phyloP scores from a whole-genome alignment of 2,797 vertebrate genomes.

The Florisuga fusca region DNA sequence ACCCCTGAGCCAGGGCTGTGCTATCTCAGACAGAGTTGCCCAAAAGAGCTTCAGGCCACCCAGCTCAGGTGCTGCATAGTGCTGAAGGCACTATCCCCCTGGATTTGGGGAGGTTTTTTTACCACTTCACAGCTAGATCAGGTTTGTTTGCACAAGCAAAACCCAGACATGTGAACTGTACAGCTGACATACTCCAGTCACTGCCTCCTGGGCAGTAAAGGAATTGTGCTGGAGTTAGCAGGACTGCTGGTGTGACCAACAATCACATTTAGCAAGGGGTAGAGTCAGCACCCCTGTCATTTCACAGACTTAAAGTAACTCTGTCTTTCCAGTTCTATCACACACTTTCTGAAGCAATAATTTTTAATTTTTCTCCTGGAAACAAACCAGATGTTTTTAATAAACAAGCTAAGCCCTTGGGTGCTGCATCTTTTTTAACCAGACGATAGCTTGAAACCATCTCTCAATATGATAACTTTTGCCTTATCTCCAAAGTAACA shows the following conservation, averaged over 20 bases:
- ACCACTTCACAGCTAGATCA: background rate
- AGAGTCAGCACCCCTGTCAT: background rate
- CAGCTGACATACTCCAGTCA: accelerated
- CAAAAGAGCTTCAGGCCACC: background rate
- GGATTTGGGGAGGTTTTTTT: background rate
- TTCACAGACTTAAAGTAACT: background rate
- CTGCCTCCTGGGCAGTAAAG: background rate
- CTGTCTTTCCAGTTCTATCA: background rate
- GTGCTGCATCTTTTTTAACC: background rate
- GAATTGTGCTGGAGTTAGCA: background rate
- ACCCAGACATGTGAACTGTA: accelerated
- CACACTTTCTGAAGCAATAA: background rate
- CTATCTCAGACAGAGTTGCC: accelerated
- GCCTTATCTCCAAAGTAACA: conserved; percentile 54
- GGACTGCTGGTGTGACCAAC: background rate
- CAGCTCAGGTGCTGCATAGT: accelerated
- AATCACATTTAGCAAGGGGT: accelerated
- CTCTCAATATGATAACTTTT: background rate
- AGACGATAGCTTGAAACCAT: background rate
- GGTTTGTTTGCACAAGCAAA: background rate
- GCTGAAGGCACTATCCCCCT: background rate
- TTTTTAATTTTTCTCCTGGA: conserved; percentile 1
- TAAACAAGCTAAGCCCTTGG: background rate
- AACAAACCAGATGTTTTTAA: conserved; percentile 16
- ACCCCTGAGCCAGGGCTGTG: too few species aligned